Evolutionary conservation across 2,113 vertebrate genomes (phyloP).

Genomic region (Ceyx margarethae): DNA sequence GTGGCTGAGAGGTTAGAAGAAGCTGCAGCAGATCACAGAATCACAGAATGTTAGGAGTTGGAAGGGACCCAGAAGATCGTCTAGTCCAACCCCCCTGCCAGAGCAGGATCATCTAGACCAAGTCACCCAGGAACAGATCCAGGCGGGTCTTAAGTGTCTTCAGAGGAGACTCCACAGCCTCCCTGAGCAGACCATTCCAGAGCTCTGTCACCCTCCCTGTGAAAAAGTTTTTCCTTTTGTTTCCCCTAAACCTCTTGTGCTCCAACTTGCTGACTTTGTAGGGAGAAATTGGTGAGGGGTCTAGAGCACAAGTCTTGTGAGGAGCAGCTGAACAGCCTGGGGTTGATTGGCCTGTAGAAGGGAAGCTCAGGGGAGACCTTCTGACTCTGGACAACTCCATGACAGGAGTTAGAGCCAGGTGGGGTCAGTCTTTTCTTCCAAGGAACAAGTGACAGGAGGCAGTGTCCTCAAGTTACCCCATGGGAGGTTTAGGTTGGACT

Average conservation of each 20-base stretch:
- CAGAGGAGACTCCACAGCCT: too few relatives aligned
- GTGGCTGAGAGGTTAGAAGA: background rate
- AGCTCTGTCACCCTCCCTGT: too few relatives aligned
- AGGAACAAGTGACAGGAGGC: background rate
- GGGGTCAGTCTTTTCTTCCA: background rate
- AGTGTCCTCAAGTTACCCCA: background rate
- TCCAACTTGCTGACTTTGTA: background rate
- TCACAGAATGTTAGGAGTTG: too few relatives aligned
- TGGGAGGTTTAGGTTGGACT: background rate
- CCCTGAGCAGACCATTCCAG: too few relatives aligned
- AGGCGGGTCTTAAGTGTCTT: too few relatives aligned
- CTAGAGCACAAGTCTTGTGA: background rate
- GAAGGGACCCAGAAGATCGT: too few relatives aligned
- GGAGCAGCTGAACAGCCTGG: background rate
- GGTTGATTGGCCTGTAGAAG: background rate
- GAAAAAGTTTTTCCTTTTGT: too few relatives aligned
- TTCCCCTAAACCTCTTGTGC: too few relatives aligned
- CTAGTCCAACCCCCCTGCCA: too few relatives aligned
- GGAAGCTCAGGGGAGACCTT: background rate
- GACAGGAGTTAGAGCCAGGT: background rate
- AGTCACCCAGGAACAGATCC: too few relatives aligned
- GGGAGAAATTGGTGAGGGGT: background rate
- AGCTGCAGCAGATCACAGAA: background rate
- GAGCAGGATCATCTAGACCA: too few relatives aligned
- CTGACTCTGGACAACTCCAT: background rate